phyloP scores from a whole-genome alignment of 2,113 vertebrate species.

The Bos indicus region DNA sequence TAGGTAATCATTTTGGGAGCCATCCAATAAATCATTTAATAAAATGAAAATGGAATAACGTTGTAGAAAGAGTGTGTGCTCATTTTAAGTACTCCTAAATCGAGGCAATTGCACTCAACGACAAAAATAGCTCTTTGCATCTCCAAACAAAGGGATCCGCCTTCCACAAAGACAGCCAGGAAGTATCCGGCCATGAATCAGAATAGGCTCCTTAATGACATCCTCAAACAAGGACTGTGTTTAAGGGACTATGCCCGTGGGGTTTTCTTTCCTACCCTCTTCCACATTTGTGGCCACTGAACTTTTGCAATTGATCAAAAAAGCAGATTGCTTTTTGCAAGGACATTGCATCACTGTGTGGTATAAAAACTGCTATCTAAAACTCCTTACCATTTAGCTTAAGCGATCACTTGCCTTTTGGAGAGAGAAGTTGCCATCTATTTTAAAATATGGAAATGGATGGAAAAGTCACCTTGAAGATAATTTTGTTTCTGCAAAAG shows the following conservation, averaged over 20 bases:
- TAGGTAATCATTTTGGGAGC: conserved; percentile 63
- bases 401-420: neutral
- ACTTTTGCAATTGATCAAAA: neutral
- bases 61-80: conserved; percentile 34
- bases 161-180: neutral
- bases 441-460: neutral
- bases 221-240: neutral
- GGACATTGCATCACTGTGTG: neutral
- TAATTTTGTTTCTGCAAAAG: neutral
- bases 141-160: neutral
- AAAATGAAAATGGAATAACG: conserved; percentile 65
- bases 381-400: neutral
- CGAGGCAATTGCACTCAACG: neutral
- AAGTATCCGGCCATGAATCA: neutral
- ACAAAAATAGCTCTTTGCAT: conserved; percentile 47
- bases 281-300: neutral
- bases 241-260: neutral
- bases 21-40: conserved; percentile 74
- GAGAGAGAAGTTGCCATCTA: neutral
- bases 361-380: neutral
- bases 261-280: neutral
- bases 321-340: neutral
- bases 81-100: conserved; percentile 46
- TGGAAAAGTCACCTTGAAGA: neutral
- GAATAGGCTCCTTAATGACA: neutral